Conservation (phyloP, 35 echinoderm and acorn worm genomes). For the Ophioderma brevispina region DNA sequence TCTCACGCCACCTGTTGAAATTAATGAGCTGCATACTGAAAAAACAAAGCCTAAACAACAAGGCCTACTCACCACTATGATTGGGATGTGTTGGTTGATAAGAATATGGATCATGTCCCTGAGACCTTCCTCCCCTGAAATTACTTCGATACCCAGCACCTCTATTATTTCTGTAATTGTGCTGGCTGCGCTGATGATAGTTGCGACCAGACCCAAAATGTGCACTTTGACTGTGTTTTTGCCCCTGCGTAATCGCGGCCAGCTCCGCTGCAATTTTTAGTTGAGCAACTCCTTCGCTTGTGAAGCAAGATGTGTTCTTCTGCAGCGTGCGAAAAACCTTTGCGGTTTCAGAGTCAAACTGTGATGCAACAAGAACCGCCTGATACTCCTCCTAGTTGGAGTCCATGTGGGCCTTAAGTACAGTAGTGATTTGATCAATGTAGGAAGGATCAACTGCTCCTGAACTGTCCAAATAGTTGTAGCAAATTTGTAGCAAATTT, state of each 20-base stretch:
- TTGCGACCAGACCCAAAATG: too few species aligned
- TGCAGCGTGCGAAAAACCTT: constrained; percentile 17
- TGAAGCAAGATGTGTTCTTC: constrained; percentile 31
- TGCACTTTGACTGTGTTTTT: constrained; percentile 20
- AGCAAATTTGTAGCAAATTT: too few species aligned
- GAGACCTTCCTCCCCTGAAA: not conserved
- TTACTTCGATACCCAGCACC: constrained; percentile 7
- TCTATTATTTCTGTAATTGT: not conserved
- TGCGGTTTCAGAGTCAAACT: constrained; percentile 36
- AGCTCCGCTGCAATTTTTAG: constrained; percentile 23
- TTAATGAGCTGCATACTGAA: not conserved
- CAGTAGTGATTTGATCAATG: constrained; percentile 9
- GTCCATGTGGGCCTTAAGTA: not conserved
- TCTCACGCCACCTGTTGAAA: constrained; percentile 15
- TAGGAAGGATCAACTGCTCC: too few species aligned
- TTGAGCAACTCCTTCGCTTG: not conserved
- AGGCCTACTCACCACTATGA: too few species aligned
- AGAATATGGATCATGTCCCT: not conserved
- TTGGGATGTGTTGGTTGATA: not conserved
- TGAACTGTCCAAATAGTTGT: too few species aligned
- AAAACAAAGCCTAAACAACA: not conserved
- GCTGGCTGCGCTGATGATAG: not conserved
- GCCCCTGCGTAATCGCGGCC: constrained; percentile 18
- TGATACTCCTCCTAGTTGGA: constrained; percentile 34
- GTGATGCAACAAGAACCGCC: constrained; percentile 30